Conservation (phyloP, 2,888 invertebrate species). For the Netelia melanura region DNA sequence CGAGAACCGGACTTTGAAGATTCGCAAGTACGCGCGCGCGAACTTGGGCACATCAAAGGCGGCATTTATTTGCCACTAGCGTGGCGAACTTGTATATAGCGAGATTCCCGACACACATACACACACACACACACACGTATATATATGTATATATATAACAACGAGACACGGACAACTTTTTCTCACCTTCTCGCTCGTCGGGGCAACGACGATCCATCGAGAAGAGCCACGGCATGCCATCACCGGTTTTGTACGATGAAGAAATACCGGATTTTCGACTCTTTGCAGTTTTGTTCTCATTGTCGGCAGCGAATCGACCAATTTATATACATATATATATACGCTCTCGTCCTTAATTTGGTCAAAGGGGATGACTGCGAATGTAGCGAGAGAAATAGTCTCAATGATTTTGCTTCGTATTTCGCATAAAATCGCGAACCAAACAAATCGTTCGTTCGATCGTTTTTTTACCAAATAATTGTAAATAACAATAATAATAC, state of each 20-base stretch:
- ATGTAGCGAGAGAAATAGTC: slow-evolving; percentile 22
- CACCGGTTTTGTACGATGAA: slow-evolving; percentile 52
- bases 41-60: slow-evolving; percentile 9
- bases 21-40: background rate
- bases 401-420: slow-evolving; percentile 20
- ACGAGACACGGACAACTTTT: slow-evolving; percentile 51
- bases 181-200: slow-evolving; percentile 41
- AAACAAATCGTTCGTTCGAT: background rate
- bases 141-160: background rate
- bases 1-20: slow-evolving; percentile 3
- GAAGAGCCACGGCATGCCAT: slow-evolving; percentile 43
- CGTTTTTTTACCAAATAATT: slow-evolving; percentile 7
- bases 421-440: background rate
- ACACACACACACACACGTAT: background rate
- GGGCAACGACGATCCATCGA: slow-evolving; percentile 15
- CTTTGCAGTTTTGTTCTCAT: slow-evolving; percentile 33
- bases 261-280: slow-evolving; percentile 64
- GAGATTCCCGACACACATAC: slow-evolving; percentile 21
- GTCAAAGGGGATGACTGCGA: slow-evolving; percentile 28
- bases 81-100: background rate
- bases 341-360: slow-evolving; percentile 43
- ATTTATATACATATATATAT: background rate
- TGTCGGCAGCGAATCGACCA: slow-evolving; percentile 11
- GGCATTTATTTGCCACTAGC: slow-evolving; percentile 15
- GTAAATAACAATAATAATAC: background rate